Evolutionary conservation across 1,140 invertebrate species (phyloP), one percentile per base, ranked within the genome.

Genomic region (Anastrepha obliqua): DNA sequence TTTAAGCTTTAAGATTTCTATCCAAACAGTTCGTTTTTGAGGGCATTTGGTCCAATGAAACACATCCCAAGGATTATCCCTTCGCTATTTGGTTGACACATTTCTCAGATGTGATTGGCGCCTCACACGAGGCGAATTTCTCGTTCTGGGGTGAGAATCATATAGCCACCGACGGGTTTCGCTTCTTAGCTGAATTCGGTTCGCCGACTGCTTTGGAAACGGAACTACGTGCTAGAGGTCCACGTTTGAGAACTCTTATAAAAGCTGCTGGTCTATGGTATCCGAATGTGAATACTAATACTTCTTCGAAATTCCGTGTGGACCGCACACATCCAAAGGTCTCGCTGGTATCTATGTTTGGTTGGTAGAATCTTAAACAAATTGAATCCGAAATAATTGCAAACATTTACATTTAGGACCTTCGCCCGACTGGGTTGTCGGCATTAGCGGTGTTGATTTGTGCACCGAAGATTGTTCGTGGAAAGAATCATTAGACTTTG

Each of bases 41-140:
- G 94, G 99, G 99, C 0, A 95, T 99, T 29, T 99, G 99, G 99
- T 98, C 98, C 0, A 96, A 97, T 87, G 95, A 96, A 90, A 99
- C 98, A 0, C 99, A 99, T 93, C 99, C 99, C 0, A 99, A 98
- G 94, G 97, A 99, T 93, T 99, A 98, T 94, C 99, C 99, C 6
- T 96, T 96, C 89, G 96, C 97, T 13, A 92, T 95, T 29, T 98
- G 97, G 96, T 94, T 99, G 89, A 98, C 98, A 0, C 99, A 99
- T 93, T 99, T 99, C 94, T 99, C 98, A 13, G 99, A 99, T 93
- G 95, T 99, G 44, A 98, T 99, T 89, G 99, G 99, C 0, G 99
- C 98, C 7, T 97, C 97, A 0, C 99, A 99, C 91, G 96, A 96
- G 70, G 95, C 95, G 0, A 97, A 98, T 91, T 99, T 98, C 92